Evolutionary conservation across 2,888 invertebrate genomes (phyloP).

Genomic region (Zonitis immaculata): DNA sequence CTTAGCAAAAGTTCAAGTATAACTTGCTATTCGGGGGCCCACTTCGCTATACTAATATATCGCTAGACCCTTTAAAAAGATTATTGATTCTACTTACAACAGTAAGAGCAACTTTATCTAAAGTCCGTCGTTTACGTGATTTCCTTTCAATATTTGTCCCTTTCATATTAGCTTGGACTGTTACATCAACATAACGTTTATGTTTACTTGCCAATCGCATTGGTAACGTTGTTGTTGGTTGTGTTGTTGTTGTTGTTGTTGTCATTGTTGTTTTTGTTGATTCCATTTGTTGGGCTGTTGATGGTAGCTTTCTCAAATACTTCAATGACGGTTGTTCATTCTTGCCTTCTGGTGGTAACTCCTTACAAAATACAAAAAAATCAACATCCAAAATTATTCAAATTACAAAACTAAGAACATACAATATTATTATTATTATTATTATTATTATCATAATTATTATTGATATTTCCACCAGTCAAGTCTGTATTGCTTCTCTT

Average conservation of each 20-base stretch:
- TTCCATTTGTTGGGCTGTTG: slow-evolving; percentile 39
- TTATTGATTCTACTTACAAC: slow-evolving; percentile 66
- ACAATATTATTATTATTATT: background rate
- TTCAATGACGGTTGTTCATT: slow-evolving; percentile 33
- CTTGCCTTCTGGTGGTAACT: slow-evolving; percentile 44
- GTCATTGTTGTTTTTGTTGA: too few species aligned
- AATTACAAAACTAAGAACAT: background rate
- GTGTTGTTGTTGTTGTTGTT: slow-evolving; percentile 19
- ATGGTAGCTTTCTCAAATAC: slow-evolving; percentile 43
- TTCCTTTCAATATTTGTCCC: slow-evolving; percentile 36
- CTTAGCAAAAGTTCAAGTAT: too few species aligned
- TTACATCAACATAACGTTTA: slow-evolving; percentile 41
- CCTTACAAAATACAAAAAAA: slow-evolving; percentile 34
- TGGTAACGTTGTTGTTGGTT: too few species aligned
- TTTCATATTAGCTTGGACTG: slow-evolving; percentile 22
- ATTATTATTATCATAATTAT: background rate
- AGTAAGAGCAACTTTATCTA: slow-evolving; percentile 57
- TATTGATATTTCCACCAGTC: too few species aligned
- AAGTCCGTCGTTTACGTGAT: slow-evolving; percentile 56
- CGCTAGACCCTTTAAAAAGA: too few species aligned
- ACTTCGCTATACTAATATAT: too few species aligned
- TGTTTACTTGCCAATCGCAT: slow-evolving; percentile 42
- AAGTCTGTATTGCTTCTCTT: too few species aligned
- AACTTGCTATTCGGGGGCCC: too few species aligned
- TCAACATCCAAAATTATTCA: too few species aligned